Conservation (phyloP, 2,888 invertebrate species). For the Watsonalla cultraria region DNA sequence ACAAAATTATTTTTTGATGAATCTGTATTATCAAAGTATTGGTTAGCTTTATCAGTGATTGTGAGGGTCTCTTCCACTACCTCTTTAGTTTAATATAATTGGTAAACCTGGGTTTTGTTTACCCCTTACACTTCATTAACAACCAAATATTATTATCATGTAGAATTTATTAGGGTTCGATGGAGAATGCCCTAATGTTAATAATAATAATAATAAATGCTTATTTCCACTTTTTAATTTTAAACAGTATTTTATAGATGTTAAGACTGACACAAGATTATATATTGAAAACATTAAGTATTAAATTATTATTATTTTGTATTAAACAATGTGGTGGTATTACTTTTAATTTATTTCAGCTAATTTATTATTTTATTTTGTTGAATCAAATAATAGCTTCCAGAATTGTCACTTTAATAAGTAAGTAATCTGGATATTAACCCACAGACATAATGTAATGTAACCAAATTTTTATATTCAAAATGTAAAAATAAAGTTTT, state of each 20-base stretch:
- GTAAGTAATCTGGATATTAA: constrained; percentile 55
- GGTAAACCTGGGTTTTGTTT: constrained; percentile 3
- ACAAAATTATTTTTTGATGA: constrained; percentile 32
- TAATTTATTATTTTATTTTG: constrained; percentile 47
- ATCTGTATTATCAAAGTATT: constrained; percentile 52
- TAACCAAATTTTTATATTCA: constrained; percentile 68
- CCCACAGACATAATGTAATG: constrained; percentile 60
- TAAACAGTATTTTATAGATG: constrained; percentile 71
- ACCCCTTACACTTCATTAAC: not conserved
- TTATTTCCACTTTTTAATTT: constrained; percentile 47
- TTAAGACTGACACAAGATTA: constrained; percentile 73
- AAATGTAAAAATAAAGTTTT: constrained; percentile 65
- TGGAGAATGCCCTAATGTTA: constrained; percentile 10
- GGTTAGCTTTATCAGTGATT: constrained; percentile 30
- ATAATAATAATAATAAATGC: constrained; percentile 11
- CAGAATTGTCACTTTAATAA: constrained; percentile 45
- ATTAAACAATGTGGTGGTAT: constrained; percentile 57
- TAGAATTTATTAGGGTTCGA: not conserved
- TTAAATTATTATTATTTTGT: constrained; percentile 56
- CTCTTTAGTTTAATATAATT: constrained; percentile 11
- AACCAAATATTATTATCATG: constrained; percentile 5
- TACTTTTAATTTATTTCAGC: constrained; percentile 53
- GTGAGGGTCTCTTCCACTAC: constrained; percentile 5
- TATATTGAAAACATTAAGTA: constrained; percentile 68
- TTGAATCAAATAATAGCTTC: constrained; percentile 43